Evolutionary conservation across 53 echinoderm and acorn worm genomes (phyloP), one percentile per base, ranked within the genome.

Genomic region (Henricia sp.): DNA sequence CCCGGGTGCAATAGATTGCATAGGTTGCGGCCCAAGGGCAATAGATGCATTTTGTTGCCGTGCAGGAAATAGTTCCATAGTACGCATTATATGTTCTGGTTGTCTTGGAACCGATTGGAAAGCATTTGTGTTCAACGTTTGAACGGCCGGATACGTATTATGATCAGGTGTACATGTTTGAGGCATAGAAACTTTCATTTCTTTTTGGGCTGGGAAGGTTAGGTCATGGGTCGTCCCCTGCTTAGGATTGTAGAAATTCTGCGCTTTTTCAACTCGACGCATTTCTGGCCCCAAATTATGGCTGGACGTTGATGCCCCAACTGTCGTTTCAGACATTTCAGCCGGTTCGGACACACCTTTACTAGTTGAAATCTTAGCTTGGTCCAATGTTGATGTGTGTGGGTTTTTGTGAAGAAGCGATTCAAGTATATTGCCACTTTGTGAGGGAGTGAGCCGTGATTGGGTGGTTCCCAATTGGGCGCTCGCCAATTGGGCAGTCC

Each of bases 381-480:
- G 77, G 38, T 17, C 42, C 44, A 26, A 59, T 58, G 77, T 54
- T 30, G 60, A 42, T 40, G 29, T 30, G 32, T 44, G 42, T 25
- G 80, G 35, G 48, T 64, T 43, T 34, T 60, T 63, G 64, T 80
- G 64, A 80, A 80, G 80, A 32, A 80, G 64, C 12, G 80, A 80
- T 50, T 80, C 39, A 33, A 80, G 80, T 48, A 80, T 80, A 80
- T 80, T 80, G 32, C 63, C 30, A 80, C 80, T 64, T 57, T 44
- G 48, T 80, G 64, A 48, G 33, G 23, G 19, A 6, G 3, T 20
- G 28, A 63, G 80, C 13, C 20, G 6, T 34, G 37, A 4, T 19
- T 64, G 44, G n/a, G 6, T 32, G 5, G 2, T 2, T 48, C 50
- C 40, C 64, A 48, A 9, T 44, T 62, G 80, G 30, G 65, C n/a